Base-by-base conservation (phyloP, 92 coral and sea anemone species). In the Pocillopora meandrina region DNA sequence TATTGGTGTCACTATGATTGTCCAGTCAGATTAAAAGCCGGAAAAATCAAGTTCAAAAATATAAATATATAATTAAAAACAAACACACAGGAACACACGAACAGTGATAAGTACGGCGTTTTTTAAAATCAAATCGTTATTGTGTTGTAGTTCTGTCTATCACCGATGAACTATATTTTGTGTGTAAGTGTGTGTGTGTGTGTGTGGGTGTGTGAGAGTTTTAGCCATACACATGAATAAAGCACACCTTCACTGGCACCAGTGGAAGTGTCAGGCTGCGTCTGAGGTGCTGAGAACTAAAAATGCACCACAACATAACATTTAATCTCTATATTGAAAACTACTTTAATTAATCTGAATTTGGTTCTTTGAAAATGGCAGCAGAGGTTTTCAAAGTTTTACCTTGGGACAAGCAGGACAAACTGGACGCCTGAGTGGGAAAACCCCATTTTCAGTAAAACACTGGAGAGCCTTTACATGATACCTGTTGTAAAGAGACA, bases 381-480 rank as follows among this genome's bases (percentile, higher is more conserved):
- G 16, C 66, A 62, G 16, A 26, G 26, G 26, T 26, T 62, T 15
- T 17, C 66, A 70, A 35, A 16, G 13, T 70, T 70, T 70, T 26
- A 70, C 74, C 74, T 70, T 70, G 74, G 74, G 74, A 70, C 74
- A 70, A 70, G 74, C 57, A 34, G 74, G 74, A 20, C 74, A 70
- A 70, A 34, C 74, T 70, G 74, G 74, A 20, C n/a, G 55, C 36
- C 36, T 70, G 10, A 70, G n/a, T 12, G 56, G 56, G 17, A 21
- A 70, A 11, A 70, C 74, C 17, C 35, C 74, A 70, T 70, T 20
- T 70, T 70, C 74, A 9, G 74, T 70, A 70, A 0, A 70, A 70
- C 74, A 70, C 18, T 13, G 74, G 74, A 1, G 74, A 70, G 74
- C 74, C 36, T 70, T 70, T 3, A 34, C 55, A 70, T 70, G 74